A percentile compares a stretch with the other conserved stretches of the same genome.
phyloP scores from a whole-genome alignment of 1,140 invertebrate genomes.

The Linepithema humile region DNA sequence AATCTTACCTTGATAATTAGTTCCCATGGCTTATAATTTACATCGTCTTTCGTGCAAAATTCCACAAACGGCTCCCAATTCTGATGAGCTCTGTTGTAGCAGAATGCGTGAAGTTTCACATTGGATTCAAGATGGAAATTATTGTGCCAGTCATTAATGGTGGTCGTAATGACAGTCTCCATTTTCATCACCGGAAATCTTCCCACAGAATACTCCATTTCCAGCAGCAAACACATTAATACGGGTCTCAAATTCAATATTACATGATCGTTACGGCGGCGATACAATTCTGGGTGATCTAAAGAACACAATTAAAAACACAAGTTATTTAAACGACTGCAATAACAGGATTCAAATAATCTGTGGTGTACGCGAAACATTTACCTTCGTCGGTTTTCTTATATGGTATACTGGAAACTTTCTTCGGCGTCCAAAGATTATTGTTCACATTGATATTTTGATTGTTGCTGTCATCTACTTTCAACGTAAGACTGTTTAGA shows the following conservation, averaged over 20 bases:
- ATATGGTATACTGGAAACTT: slow-evolving; percentile 82
- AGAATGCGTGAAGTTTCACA: slow-evolving; percentile 88
- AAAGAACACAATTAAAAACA: background rate
- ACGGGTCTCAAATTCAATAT: slow-evolving; percentile 77
- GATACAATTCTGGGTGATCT: slow-evolving; percentile 39
- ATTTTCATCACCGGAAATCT: slow-evolving; percentile 77
- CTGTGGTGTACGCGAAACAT: slow-evolving; percentile 56
- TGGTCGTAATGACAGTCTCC: slow-evolving; percentile 72
- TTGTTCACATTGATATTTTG: slow-evolving; percentile 80
- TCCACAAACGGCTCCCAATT: slow-evolving; percentile 93
- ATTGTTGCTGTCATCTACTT: slow-evolving; percentile 68
- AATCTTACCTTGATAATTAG: slow-evolving; percentile 87
- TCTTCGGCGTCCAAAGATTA: slow-evolving; percentile 91
- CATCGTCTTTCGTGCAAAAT: slow-evolving; percentile 88
- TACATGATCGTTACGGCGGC: slow-evolving; percentile 57
- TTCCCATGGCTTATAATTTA: slow-evolving; percentile 90
- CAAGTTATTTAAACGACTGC: background rate
- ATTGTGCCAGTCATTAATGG: slow-evolving; percentile 76
- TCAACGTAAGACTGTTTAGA: slow-evolving; percentile 72
- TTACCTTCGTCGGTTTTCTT: slow-evolving; percentile 69
- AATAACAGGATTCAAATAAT: background rate
- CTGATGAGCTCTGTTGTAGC: slow-evolving; percentile 90
- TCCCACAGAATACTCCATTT: slow-evolving; percentile 79
- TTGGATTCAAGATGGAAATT: slow-evolving; percentile 76
- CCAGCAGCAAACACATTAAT: slow-evolving; percentile 73